These are phyloP conservation scores for Heliothis virescens DNA, from an alignment of 1,140 invertebrate species.

Conservation along the genomic window DNA sequence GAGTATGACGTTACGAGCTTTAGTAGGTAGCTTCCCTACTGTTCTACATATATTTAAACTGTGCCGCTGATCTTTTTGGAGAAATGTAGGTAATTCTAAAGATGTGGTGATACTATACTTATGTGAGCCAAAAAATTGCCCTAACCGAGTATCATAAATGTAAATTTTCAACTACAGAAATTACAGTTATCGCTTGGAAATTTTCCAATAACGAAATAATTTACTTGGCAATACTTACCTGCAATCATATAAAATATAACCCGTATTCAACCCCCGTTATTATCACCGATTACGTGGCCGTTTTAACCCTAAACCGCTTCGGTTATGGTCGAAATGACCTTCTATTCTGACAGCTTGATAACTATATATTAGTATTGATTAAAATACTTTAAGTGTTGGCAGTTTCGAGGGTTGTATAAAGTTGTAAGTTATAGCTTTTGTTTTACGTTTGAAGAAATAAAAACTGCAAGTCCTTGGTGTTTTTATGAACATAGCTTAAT, in stretches of 20 bases:
- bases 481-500: background rate
- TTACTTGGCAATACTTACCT: background rate
- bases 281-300: conserved; percentile 42
- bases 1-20: too few relatives aligned
- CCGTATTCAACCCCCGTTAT: conserved; percentile 28
- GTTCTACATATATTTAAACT: too few relatives aligned
- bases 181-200: conserved; percentile 27
- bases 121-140: too few relatives aligned
- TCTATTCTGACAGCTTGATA: conserved; percentile 44
- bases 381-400: conserved; percentile 32
- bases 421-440: conserved; percentile 33
- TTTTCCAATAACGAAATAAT: conserved; percentile 44
- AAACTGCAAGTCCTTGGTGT: conserved; percentile 13
- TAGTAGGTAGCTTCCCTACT: too few relatives aligned
- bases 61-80: too few relatives aligned
- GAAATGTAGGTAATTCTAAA: too few relatives aligned
- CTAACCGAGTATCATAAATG: too few relatives aligned
- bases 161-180: background rate
- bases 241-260: conserved; percentile 18
- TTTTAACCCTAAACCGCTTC: conserved; percentile 26
- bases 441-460: background rate
- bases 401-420: background rate
- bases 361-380: conserved; percentile 44
- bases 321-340: conserved; percentile 40
- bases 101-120: too few relatives aligned